Percentiles rank a stretch among this genome's conserved stretches.
Evolutionary conservation across 2,888 invertebrate species (phyloP).

Genomic region (Argyresthia albistria): DNA sequence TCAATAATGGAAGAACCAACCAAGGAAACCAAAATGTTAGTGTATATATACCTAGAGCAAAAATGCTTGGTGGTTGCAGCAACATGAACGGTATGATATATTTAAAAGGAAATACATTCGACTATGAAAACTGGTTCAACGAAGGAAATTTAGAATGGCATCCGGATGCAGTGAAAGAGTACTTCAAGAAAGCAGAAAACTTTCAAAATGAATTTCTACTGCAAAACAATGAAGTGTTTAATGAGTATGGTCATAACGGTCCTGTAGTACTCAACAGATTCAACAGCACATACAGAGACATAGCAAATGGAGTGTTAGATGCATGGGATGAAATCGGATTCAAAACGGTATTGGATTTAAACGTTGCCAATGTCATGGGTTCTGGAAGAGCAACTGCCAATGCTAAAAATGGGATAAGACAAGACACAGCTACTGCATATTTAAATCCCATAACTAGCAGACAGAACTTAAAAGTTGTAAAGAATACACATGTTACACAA

Average conservation of each 20-base stretch:
- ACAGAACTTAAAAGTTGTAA: slow-evolving; percentile 43
- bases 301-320: slow-evolving; percentile 28
- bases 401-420: slow-evolving; percentile 52
- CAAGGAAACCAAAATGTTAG: slow-evolving; percentile 65
- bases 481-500: slow-evolving; percentile 56
- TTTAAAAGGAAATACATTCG: slow-evolving; percentile 56
- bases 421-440: slow-evolving; percentile 62
- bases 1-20: slow-evolving; percentile 79
- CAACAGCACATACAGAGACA: slow-evolving; percentile 40
- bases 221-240: slow-evolving; percentile 10
- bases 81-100: slow-evolving; percentile 72
- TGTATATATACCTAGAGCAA: slow-evolving; percentile 73
- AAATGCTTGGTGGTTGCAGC: slow-evolving; percentile 73
- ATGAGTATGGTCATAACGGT: slow-evolving; percentile 48
- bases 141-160: slow-evolving; percentile 70
- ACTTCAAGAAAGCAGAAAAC: slow-evolving; percentile 65
- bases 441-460: slow-evolving; percentile 28
- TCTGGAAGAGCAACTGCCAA: slow-evolving; percentile 57
- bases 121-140: slow-evolving; percentile 66
- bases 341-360: slow-evolving; percentile 37
- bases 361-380: slow-evolving; percentile 51
- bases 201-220: slow-evolving; percentile 18
- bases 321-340: slow-evolving; percentile 59
- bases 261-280: slow-evolving; percentile 54
- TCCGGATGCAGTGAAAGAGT: slow-evolving; percentile 55